Evolutionary conservation across 2,888 invertebrate genomes (phyloP).

Genomic region (Leucozona laternaria): DNA sequence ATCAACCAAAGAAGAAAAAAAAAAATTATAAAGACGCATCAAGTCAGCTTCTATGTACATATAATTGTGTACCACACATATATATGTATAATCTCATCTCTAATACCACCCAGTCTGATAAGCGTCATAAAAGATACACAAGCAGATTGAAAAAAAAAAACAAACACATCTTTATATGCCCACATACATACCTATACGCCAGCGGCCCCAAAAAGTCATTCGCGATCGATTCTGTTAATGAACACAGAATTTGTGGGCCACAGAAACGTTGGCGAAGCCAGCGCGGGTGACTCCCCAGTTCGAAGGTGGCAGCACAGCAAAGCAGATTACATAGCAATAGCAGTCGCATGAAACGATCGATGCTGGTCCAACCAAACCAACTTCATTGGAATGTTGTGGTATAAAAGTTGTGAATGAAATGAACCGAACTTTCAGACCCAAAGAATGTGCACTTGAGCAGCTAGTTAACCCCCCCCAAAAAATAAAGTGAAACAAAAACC

Average conservation of each 20-base stretch:
- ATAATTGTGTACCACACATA: slow-evolving; percentile 8
- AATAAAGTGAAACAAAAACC: slow-evolving; percentile 68
- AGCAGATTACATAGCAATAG: neutral
- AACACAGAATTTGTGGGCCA: slow-evolving; percentile 46
- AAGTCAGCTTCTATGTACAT: neutral
- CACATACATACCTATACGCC: slow-evolving; percentile 14
- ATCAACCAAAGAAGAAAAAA: neutral
- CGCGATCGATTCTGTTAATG: slow-evolving; percentile 76
- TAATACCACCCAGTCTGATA: slow-evolving; percentile 52
- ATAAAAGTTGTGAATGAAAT: slow-evolving; percentile 83
- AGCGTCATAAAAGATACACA: slow-evolving; percentile 39
- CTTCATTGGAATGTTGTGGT: slow-evolving; percentile 71
- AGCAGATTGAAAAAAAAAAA: slow-evolving; percentile 46
- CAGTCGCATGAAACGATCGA: slow-evolving; percentile 9
- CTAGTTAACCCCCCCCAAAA: slow-evolving; percentile 77
- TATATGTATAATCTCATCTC: slow-evolving; percentile 17
- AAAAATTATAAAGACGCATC: slow-evolving; percentile 5
- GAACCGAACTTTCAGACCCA: slow-evolving; percentile 82
- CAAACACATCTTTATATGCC: slow-evolving; percentile 1
- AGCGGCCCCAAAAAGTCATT: slow-evolving; percentile 71
- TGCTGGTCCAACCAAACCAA: slow-evolving; percentile 58
- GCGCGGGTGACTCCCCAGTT: slow-evolving; percentile 33
- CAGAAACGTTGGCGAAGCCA: neutral
- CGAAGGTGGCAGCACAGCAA: slow-evolving; percentile 15
- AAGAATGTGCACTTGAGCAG: slow-evolving; percentile 82